A percentile compares a stretch with the other conserved stretches of the same genome.
These are phyloP conservation scores for Euzetes globulus DNA, from an alignment of 2,888 invertebrate genomes.

Conservation along the genomic window DNA sequence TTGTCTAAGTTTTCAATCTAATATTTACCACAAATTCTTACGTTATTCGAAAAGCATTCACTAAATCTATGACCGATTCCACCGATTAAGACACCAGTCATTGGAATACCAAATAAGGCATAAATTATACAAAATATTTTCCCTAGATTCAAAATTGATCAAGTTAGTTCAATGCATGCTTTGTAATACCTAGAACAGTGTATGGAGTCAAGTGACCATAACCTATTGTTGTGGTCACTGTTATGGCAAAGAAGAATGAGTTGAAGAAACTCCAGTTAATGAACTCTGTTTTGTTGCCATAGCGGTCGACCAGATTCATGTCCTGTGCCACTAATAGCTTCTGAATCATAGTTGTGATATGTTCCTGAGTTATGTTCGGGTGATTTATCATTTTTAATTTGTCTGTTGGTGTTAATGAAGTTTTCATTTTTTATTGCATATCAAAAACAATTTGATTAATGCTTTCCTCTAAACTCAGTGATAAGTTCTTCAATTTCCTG, in stretches of 20 bases:
- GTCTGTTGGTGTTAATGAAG: not conserved
- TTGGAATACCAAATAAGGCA: slow-evolving; percentile 73
- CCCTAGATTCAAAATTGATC: slow-evolving; percentile 53
- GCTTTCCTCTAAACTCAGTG: slow-evolving; percentile 40
- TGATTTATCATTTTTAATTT: slow-evolving; percentile 35
- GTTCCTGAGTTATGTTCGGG: slow-evolving; percentile 38
- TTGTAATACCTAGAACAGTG: slow-evolving; percentile 49
- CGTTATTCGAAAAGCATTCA: slow-evolving; percentile 37
- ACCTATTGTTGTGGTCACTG: slow-evolving; percentile 83
- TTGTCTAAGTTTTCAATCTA: not conserved
- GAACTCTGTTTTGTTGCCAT: slow-evolving; percentile 40
- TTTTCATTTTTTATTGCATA: not conserved
- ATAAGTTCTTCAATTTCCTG: slow-evolving; percentile 47
- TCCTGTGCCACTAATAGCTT: slow-evolving; percentile 38
- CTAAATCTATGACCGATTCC: slow-evolving; percentile 73
- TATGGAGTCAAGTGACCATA: slow-evolving; percentile 84
- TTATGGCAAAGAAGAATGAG: slow-evolving; percentile 81
- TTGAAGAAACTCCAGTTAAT: slow-evolving; percentile 79
- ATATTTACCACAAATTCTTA: slow-evolving; percentile 2
- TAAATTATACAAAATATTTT: slow-evolving; percentile 80
- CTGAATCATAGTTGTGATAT: slow-evolving; percentile 38
- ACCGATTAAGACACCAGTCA: slow-evolving; percentile 66
- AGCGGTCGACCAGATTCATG: slow-evolving; percentile 39
- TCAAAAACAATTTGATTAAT: not conserved
- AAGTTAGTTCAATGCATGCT: not conserved